These are phyloP conservation scores for Agrypnus murinus DNA, from an alignment of 2,888 invertebrate genomes.

Conservation along the genomic window DNA sequence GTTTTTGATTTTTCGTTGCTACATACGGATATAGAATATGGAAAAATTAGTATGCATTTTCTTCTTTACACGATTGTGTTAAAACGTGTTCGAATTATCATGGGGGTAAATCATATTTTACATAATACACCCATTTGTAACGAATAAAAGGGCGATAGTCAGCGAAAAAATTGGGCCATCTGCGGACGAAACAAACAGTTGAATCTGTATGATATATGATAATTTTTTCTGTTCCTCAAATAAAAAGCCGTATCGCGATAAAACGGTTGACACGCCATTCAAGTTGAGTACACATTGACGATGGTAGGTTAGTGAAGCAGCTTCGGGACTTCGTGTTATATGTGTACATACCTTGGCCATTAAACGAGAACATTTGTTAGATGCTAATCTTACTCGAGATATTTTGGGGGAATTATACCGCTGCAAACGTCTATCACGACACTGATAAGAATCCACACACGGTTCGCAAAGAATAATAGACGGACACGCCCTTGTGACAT, in stretches of 20 bases:
- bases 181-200: slow-evolving; percentile 17
- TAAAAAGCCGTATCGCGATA: slow-evolving; percentile 17
- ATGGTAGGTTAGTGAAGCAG: slow-evolving; percentile 24
- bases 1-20: not conserved
- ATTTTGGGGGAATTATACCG: slow-evolving; percentile 19
- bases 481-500: slow-evolving; percentile 22
- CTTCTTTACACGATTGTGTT: slow-evolving; percentile 4
- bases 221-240: slow-evolving; percentile 24
- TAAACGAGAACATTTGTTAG: slow-evolving; percentile 27
- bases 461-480: slow-evolving; percentile 26
- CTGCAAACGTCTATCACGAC: slow-evolving; percentile 23
- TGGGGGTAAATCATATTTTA: slow-evolving; percentile 12
- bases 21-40: not conserved
- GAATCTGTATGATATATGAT: slow-evolving; percentile 21
- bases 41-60: slow-evolving; percentile 4
- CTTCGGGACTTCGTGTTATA: slow-evolving; percentile 1
- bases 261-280: slow-evolving; percentile 25
- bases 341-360: slow-evolving; percentile 16
- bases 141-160: slow-evolving; percentile 15
- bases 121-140: slow-evolving; percentile 13
- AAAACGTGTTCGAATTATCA: slow-evolving; percentile 15
- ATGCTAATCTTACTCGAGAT: slow-evolving; percentile 27
- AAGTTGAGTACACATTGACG: slow-evolving; percentile 26
- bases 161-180: slow-evolving; percentile 20
- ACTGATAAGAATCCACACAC: slow-evolving; percentile 28